A percentile compares a stretch with the other conserved stretches of the same genome.
These are phyloP conservation scores for Tinea trinotella DNA, from an alignment of 2,888 invertebrate species.

Conservation along the genomic window DNA sequence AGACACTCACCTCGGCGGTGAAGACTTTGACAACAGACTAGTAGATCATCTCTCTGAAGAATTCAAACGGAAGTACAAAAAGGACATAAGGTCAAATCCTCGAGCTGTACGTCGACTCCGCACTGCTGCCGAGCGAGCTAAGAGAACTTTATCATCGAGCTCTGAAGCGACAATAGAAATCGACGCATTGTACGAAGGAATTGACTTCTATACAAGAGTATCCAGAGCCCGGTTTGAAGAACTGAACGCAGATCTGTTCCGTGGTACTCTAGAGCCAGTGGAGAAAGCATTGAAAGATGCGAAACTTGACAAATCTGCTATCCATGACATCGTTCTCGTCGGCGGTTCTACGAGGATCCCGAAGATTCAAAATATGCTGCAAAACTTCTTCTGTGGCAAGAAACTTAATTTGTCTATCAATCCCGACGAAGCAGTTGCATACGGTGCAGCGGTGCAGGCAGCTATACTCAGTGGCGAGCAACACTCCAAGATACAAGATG, in stretches of 20 bases:
- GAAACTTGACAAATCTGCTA: conserved; percentile 81
- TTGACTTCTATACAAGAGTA: conserved; percentile 78
- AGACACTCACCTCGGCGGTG: conserved; percentile 87
- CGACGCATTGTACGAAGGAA: conserved; percentile 80
- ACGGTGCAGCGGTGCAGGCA: conserved; percentile 82
- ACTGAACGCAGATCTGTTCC: conserved; percentile 79
- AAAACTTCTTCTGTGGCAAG: conserved; percentile 83
- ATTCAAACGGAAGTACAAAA: conserved; percentile 79
- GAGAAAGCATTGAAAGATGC: conserved; percentile 85
- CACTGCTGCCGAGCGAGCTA: conserved; percentile 84
- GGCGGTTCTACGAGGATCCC: conserved; percentile 88
- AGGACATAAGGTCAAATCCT: conserved; percentile 77
- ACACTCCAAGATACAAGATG: conserved; percentile 81
- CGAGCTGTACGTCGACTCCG: conserved; percentile 78
- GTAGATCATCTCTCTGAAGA: conserved; percentile 79
- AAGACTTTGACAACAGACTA: conserved; percentile 77
- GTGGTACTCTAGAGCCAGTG: conserved; percentile 81
- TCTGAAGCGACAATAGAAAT: conserved; percentile 83
- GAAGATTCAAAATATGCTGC: conserved; percentile 81
- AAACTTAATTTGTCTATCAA: conserved; percentile 81
- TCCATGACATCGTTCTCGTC: conserved; percentile 86
- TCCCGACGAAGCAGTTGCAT: conserved; percentile 87
- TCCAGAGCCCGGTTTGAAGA: conserved; percentile 84
- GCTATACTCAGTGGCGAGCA: conserved; percentile 82
- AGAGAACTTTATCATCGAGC: conserved; percentile 82